Evolutionary conservation across 2,797 vertebrate species (phyloP).

Genomic region (Cygnus olor): DNA sequence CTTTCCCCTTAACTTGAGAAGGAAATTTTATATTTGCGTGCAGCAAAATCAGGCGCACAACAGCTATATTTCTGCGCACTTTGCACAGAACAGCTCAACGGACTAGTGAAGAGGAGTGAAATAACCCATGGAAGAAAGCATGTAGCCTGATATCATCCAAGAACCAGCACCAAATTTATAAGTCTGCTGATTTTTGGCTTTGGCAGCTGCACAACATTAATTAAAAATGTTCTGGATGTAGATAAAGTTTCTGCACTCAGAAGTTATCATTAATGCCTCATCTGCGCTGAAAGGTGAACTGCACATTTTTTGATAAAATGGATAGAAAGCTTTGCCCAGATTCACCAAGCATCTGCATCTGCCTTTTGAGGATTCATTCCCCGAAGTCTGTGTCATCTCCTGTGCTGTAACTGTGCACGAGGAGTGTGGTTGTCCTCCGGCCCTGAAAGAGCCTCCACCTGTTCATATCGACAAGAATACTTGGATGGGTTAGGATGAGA

Average conservation of each 20-base stretch:
- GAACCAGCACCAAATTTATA: background rate
- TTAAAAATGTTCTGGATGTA: conserved; percentile 8
- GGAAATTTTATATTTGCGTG: background rate
- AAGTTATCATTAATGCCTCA: conserved; percentile 46
- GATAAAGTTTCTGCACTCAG: conserved; percentile 25
- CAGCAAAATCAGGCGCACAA: background rate
- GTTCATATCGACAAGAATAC: background rate
- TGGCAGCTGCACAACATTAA: background rate
- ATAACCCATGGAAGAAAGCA: background rate
- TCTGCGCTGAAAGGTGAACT: conserved; percentile 22
- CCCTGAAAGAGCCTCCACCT: background rate
- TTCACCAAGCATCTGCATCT: background rate
- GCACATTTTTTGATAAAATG: conserved; percentile 6
- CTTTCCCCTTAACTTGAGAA: background rate
- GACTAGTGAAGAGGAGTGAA: background rate
- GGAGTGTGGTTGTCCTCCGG: accelerated
- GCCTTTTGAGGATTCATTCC: background rate
- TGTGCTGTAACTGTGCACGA: background rate
- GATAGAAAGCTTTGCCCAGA: background rate
- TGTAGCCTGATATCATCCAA: background rate
- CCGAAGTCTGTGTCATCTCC: background rate
- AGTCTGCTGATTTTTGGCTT: conserved; percentile 15
- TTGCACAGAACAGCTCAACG: background rate
- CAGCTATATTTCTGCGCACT: background rate
- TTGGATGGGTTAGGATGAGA: background rate